Percentiles rank a stretch among this genome's conserved stretches.
Conservation (phyloP, 1,140 invertebrate genomes). For the Aphidius gifuensis region DNA sequence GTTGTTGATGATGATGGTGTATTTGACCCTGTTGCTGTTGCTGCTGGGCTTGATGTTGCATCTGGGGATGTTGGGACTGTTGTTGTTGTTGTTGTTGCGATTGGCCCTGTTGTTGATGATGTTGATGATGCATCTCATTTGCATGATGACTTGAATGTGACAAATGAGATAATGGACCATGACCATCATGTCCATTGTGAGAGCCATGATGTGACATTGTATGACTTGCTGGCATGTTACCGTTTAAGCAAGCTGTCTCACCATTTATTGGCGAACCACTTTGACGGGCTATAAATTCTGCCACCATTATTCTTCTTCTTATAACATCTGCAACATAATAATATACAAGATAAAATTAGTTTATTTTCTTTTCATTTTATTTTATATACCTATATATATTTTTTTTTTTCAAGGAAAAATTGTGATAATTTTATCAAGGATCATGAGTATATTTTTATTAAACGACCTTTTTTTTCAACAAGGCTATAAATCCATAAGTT, state of each 20-base stretch:
- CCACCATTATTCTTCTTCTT: slow-evolving; percentile 80
- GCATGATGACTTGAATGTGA: slow-evolving; percentile 41
- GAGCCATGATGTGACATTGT: slow-evolving; percentile 50
- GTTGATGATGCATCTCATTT: slow-evolving; percentile 25
- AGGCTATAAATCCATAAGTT: background rate
- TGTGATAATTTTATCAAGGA: background rate
- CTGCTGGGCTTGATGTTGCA: slow-evolving; percentile 31
- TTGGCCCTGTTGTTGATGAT: slow-evolving; percentile 32
- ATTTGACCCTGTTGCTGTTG: slow-evolving; percentile 32
- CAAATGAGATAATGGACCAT: slow-evolving; percentile 50
- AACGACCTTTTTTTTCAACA: background rate
- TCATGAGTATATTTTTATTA: slow-evolving; percentile 1
- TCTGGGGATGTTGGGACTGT: slow-evolving; percentile 29
- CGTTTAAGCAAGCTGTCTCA: slow-evolving; percentile 61
- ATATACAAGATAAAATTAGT: slow-evolving; percentile 1
- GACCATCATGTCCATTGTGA: slow-evolving; percentile 38
- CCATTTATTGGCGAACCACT: slow-evolving; percentile 67
- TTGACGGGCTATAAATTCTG: slow-evolving; percentile 75
- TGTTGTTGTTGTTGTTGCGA: slow-evolving; percentile 30
- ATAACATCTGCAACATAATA: slow-evolving; percentile 59
- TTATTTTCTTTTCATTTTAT: background rate
- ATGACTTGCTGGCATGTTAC: slow-evolving; percentile 58
- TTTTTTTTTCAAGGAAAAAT: background rate
- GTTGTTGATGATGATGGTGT: slow-evolving; percentile 36
- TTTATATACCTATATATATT: background rate